phyloP scores from a whole-genome alignment of 2,888 invertebrate species.

The Lobophora halterata region DNA sequence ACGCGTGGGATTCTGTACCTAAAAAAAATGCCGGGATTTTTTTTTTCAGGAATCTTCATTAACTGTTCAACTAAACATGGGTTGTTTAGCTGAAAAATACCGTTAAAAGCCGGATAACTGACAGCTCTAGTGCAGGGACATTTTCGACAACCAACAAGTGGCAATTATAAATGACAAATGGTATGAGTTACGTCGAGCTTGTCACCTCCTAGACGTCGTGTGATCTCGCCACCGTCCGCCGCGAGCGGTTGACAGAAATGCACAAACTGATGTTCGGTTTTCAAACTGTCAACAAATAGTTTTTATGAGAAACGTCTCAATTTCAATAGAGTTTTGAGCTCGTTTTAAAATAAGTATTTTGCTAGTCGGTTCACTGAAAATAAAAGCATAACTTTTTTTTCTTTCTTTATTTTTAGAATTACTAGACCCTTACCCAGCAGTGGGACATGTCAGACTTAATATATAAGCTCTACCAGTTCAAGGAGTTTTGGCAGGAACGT shows the following conservation, averaged over 20 bases:
- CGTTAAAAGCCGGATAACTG: neutral
- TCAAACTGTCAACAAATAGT: constrained; percentile 1
- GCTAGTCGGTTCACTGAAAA: too few species aligned
- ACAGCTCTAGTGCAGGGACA: constrained; percentile 31
- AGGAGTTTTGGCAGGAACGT: too few species aligned
- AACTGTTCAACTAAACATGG: too few species aligned
- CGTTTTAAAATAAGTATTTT: too few species aligned
- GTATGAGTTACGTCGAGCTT: constrained; percentile 54
- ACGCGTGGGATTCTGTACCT: too few species aligned
- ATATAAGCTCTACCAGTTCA: too few species aligned
- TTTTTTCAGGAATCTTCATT: too few species aligned
- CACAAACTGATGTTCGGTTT: constrained; percentile 6
- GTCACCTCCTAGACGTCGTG: constrained; percentile 53
- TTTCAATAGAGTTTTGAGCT: constrained; percentile 1
- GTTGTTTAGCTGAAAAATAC: neutral
- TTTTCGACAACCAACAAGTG: constrained; percentile 71
- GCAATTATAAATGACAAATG: constrained; percentile 81
- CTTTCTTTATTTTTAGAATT: too few species aligned
- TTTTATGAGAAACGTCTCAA: constrained; percentile 7
- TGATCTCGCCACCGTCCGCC: constrained; percentile 60
- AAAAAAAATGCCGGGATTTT: too few species aligned
- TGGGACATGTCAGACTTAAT: too few species aligned
- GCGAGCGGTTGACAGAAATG: constrained; percentile 16
- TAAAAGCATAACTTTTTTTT: too few species aligned
- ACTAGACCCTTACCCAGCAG: too few species aligned